Conservation (phyloP, 2,797 vertebrate genomes). For the Manis crassicaudata region DNA sequence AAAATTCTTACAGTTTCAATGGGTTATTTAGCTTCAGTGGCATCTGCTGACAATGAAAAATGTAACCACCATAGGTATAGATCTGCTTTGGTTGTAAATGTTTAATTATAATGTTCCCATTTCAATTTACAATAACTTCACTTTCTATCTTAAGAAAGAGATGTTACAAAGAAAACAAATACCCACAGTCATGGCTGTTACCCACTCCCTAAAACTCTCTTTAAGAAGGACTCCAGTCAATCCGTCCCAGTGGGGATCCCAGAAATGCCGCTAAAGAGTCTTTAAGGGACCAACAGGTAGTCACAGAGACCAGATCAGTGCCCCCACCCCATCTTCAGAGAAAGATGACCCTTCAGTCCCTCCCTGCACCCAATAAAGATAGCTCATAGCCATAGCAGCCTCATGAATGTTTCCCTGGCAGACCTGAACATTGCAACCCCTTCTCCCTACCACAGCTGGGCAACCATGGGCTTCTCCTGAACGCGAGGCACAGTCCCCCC, state of each 20-base stretch:
- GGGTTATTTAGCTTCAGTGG: constrained; percentile 73
- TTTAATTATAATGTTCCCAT: constrained; percentile 74
- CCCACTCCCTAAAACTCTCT: constrained; percentile 59
- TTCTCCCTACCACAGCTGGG: background rate
- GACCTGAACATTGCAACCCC: background rate
- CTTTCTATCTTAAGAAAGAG: constrained; percentile 62
- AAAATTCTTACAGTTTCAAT: constrained; percentile 77
- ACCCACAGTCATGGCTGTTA: background rate
- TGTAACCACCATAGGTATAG: constrained; percentile 69
- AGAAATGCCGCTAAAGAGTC: constrained; percentile 63
- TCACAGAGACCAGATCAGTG: constrained; percentile 70
- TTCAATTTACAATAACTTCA: constrained; percentile 41
- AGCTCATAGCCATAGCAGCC: background rate
- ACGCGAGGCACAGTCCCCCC: background rate
- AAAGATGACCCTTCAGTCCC: constrained; percentile 37
- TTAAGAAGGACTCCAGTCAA: constrained; percentile 71
- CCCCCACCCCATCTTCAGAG: background rate
- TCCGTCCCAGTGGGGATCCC: constrained; percentile 69
- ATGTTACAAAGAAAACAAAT: constrained; percentile 13
- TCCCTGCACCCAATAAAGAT: background rate
- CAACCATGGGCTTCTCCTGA: background rate
- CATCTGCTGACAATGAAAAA: constrained; percentile 82
- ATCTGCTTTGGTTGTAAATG: constrained; percentile 74
- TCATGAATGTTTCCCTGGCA: background rate
- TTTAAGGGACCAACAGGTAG: constrained; percentile 63